Evolutionary conservation across 2,113 vertebrate genomes (phyloP).

Genomic region (Aramus guarauna): DNA sequence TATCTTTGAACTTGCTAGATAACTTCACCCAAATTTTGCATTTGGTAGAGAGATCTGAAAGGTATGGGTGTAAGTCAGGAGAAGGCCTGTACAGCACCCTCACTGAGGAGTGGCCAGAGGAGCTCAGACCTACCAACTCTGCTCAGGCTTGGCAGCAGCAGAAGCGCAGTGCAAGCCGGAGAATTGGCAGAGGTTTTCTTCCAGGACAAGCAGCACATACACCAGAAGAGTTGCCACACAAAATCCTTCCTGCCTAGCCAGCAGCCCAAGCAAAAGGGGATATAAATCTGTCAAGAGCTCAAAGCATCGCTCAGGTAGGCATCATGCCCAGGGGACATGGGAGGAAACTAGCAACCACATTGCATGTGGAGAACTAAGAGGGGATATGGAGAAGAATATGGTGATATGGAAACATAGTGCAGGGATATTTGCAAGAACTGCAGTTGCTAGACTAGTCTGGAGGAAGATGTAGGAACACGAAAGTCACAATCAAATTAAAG

Average conservation of each 20-base stretch:
- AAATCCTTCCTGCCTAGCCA: not conserved
- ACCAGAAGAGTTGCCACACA: not conserved
- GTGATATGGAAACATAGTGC: not conserved
- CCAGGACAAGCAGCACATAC: not conserved
- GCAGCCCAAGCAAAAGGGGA: not conserved
- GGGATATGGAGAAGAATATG: not conserved
- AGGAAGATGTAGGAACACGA: not conserved
- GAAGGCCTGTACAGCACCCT: not conserved
- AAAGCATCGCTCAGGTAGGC: not conserved
- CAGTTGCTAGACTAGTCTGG: not conserved
- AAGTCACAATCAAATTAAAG: not conserved
- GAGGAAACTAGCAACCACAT: not conserved
- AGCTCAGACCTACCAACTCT: not conserved
- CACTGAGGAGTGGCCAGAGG: accelerated
- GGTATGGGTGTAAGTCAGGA: not conserved
- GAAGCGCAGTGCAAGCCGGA: not conserved
- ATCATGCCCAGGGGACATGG: not conserved
- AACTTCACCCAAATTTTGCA: not conserved
- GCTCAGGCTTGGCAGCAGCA: not conserved
- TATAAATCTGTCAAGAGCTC: not conserved
- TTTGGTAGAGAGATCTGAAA: not conserved
- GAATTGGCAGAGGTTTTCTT: not conserved
- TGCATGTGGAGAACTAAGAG: not conserved
- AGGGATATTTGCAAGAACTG: not conserved
- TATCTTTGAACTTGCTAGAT: not conserved